Base-by-base conservation (phyloP, 2,888 invertebrate species). In the Epinotia brunnichana region DNA sequence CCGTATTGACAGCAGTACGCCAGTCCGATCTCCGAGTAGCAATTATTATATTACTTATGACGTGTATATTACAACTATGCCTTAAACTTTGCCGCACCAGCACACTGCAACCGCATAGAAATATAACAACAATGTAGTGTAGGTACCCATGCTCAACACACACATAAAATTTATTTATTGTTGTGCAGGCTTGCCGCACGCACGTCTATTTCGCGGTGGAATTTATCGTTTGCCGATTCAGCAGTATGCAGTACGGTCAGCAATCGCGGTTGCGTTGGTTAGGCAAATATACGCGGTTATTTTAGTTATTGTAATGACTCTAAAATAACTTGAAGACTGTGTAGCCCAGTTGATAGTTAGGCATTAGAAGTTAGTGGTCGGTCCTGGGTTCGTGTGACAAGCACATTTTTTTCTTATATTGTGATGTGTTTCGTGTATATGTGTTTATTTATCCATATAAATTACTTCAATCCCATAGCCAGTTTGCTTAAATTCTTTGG, bases 161-260 rank as follows among this genome's bases (percentile, higher is more conserved):
- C 81, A 85, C 86, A 89, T 90, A 90, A 88, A 88, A 85, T 86
- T 84, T 90, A 90, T 91, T 90, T 91, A 90, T 90, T 89, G 86
- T 87, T 82, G 85, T 83, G 84, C 86, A 83, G 81, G 86, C 78
- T 77, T 78, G 82, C 82, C 82, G 86, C 87, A 90, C 89, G 89
- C 90, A 90, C 87, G 87, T 89, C 88, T 89, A 90, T 91, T 90
- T 86, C 81, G 88, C 84, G 81, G 78, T 83, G 76, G 83, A 89
- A 91, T 90, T 90, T 90, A 91, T 90, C 84, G 87, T 85, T 83
- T 85, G 89, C 85, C 86, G 85, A 90, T 87, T 87, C 86, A 82
- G 85, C 87, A 87, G 87, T 88, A 85, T 83, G 80, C 81, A 77
- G 83, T 86, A 85, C 84, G 80, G 86, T 85, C 75, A 69, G 83